Base-by-base conservation (phyloP, 2,797 vertebrate species). In the Xenopus petersii region DNA sequence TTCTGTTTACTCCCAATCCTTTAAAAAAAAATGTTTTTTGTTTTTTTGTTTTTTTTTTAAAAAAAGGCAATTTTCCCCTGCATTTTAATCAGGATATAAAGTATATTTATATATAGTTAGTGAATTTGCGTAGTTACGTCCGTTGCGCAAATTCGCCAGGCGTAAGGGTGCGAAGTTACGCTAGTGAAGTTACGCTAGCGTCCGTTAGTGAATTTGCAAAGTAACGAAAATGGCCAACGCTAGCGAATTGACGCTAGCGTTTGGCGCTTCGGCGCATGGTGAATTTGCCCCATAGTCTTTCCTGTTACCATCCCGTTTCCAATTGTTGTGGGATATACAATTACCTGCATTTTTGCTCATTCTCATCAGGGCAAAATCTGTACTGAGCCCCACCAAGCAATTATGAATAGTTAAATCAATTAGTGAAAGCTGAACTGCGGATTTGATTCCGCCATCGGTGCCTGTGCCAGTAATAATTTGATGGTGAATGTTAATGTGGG, bases 361-460 rank as follows among this genome's bases (percentile, higher is more conserved):
- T 84, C 82, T 85, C 88, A 89, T 92, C 86, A 88, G 70, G 80
- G 87, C 82, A 87, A 91, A 87, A 82, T 88, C 88, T 87, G 90
- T 88, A 84, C 82, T 88, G 89, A 84, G 84, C 87, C 92, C 93
- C 92, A 87, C 89, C 88, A 92, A 89, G 92, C 94, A 95, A 95
- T 96, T 95, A 94, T 94, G 90, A 93, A 93, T 95, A 95, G 96
- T 96, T 94, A 95, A 95, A 94, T 93, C 91, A 95, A 96, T 97
- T 95, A 95, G 91, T 93, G 91, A 86, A 88, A 91, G 91, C 85
- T 91, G 88, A 87, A 87, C 87, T 87, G 90, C 88, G 82, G 84
- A 82, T 89, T 87, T 92, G 90, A 84, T 84, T 90, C 89, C 85
- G 82, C 82, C 87, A 84, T 82, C 88, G 85, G 87, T 88, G 91